Evolutionary conservation across 2,888 invertebrate species (phyloP).

Genomic region (Dexiosoma caninum): DNA sequence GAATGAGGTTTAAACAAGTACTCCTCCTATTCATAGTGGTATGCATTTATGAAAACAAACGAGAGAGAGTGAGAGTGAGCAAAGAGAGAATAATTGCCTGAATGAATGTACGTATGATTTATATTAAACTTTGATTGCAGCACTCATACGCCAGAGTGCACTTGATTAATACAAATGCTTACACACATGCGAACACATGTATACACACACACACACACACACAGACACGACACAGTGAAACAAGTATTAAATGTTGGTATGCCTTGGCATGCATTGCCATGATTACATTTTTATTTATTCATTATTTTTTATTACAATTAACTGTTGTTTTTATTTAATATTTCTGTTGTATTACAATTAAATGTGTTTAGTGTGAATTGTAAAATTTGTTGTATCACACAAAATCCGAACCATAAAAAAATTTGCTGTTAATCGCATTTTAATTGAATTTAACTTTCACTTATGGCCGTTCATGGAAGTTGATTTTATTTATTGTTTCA

Average conservation of each 20-base stretch:
- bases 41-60: too few relatives aligned
- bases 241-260: too few relatives aligned
- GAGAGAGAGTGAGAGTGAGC: too few relatives aligned
- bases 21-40: too few relatives aligned
- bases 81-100: too few relatives aligned
- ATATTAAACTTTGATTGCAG: slow-evolving; percentile 45
- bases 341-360: background rate
- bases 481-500: too few relatives aligned
- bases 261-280: background rate
- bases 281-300: slow-evolving; percentile 17
- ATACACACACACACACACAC: background rate
- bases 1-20: too few relatives aligned
- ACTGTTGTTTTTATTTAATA: too few relatives aligned
- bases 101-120: slow-evolving; percentile 32
- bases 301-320: too few relatives aligned
- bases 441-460: slow-evolving; percentile 29
- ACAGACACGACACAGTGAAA: too few relatives aligned
- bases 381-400: background rate
- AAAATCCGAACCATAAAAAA: too few relatives aligned
- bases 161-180: slow-evolving; percentile 30
- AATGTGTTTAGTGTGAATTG: slow-evolving; percentile 6
- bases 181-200: background rate
- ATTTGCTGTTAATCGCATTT: slow-evolving; percentile 22
- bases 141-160: slow-evolving; percentile 48
- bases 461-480: background rate